phyloP scores from a whole-genome alignment of 2,797 vertebrate genomes.

The Alfaro cultratus region DNA sequence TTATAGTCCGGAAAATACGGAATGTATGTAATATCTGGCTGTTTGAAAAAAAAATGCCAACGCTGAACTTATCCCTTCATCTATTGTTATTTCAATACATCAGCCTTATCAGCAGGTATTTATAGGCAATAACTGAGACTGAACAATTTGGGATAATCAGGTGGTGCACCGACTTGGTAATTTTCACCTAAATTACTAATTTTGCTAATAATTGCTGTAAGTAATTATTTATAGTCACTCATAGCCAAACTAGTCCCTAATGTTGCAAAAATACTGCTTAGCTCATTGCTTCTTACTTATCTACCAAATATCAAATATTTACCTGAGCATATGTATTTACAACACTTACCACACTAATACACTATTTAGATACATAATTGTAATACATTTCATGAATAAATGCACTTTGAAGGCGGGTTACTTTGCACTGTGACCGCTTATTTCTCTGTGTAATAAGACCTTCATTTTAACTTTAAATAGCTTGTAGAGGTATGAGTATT shows the following conservation, averaged over 20 bases:
- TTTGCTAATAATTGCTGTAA: background rate
- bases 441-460: background rate
- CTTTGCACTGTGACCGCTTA: background rate
- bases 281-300: background rate
- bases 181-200: background rate
- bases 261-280: background rate
- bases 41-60: too few relatives aligned
- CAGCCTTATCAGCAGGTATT: background rate
- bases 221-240: background rate
- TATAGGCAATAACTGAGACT: background rate
- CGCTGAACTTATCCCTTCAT: too few relatives aligned
- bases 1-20: too few relatives aligned
- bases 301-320: background rate
- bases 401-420: background rate
- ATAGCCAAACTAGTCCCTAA: background rate
- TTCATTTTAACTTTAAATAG: constrained; percentile 19
- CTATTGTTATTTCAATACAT: too few relatives aligned
- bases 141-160: background rate
- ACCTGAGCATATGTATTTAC: background rate
- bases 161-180: background rate
- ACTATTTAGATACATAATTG: background rate
- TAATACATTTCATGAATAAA: constrained; percentile 1
- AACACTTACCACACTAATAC: background rate
- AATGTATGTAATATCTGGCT: background rate
- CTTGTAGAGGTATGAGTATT: constrained; percentile 21